A percentile compares a stretch with the other conserved stretches of the same genome.
phyloP scores from a whole-genome alignment of 2,113 vertebrate species.

The Speoplatyrhinus poulsoni region DNA sequence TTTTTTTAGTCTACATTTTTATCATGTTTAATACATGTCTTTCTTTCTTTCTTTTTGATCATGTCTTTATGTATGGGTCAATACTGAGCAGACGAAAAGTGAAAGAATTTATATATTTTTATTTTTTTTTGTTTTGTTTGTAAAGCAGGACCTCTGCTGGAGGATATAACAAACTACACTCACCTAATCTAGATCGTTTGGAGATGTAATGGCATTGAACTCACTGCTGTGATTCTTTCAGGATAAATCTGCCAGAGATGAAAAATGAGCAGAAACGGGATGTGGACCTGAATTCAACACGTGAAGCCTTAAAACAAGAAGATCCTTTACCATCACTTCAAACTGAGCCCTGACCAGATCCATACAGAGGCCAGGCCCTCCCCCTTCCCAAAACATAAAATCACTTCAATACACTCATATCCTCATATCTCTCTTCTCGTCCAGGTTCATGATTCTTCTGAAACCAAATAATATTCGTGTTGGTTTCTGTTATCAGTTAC shows the following conservation, averaged over 20 bases:
- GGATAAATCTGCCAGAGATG: slow-evolving; percentile 61
- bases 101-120: too few species aligned
- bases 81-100: too few species aligned
- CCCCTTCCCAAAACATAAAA: not conserved
- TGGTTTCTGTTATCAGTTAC: not conserved
- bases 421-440: slow-evolving; percentile 2
- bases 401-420: not conserved
- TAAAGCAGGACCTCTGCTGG: slow-evolving; percentile 53
- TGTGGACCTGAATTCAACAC: slow-evolving; percentile 57
- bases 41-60: too few species aligned
- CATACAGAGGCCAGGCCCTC: not conserved
- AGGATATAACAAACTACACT: slow-evolving; percentile 29
- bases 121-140: not conserved
- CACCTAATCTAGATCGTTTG: not conserved
- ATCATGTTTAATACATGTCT: not conserved
- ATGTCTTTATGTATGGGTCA: too few species aligned
- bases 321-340: slow-evolving; percentile 39
- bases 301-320: slow-evolving; percentile 55
- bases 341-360: slow-evolving; percentile 47
- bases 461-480: not conserved
- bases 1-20: not conserved
- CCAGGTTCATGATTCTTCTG: slow-evolving; percentile 14
- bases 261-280: slow-evolving; percentile 66
- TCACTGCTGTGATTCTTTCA: slow-evolving; percentile 43
- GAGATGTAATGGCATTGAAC: not conserved